A percentile compares a stretch with the other conserved stretches of the same genome.
Evolutionary conservation across 2,888 invertebrate genomes (phyloP).

Genomic region (Leptinotarsa peninsularis): DNA sequence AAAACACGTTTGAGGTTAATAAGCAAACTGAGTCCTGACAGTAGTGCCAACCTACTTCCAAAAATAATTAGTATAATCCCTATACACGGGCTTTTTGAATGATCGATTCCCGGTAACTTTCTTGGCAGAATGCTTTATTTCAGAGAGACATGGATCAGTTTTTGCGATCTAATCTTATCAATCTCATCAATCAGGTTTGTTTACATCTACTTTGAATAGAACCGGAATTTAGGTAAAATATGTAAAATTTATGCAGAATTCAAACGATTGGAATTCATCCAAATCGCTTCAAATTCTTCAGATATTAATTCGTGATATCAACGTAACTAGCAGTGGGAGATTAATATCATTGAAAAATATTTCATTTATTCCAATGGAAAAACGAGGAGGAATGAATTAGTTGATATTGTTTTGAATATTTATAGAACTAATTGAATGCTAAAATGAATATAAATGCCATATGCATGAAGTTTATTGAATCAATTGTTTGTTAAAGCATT

Average conservation of each 20-base stretch:
- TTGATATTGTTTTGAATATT: background rate
- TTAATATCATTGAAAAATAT: conserved; percentile 3
- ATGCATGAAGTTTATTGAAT: background rate
- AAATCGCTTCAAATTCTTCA: conserved; percentile 18
- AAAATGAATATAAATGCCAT: background rate
- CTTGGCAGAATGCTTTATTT: too few relatives aligned
- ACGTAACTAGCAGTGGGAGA: background rate
- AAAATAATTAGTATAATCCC: too few relatives aligned
- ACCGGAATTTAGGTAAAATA: conserved; percentile 14
- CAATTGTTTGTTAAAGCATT: background rate
- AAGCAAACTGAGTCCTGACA: too few relatives aligned
- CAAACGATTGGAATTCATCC: conserved; percentile 27
- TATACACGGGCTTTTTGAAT: too few relatives aligned
- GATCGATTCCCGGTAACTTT: too few relatives aligned
- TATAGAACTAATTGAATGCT: background rate
- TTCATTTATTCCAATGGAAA: conserved; percentile 2
- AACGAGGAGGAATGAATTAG: background rate
- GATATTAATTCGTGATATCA: conserved; percentile 14
- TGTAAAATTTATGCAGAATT: conserved; percentile 22
- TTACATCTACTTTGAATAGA: conserved; percentile 27
- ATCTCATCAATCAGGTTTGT: conserved; percentile 25
- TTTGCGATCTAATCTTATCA: conserved; percentile 4
- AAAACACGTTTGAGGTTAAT: too few relatives aligned
- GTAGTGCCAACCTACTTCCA: too few relatives aligned
- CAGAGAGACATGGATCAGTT: conserved; percentile 4